Conservation (phyloP, 2,113 vertebrate species). For the Lamprologus ornatipinnis region DNA sequence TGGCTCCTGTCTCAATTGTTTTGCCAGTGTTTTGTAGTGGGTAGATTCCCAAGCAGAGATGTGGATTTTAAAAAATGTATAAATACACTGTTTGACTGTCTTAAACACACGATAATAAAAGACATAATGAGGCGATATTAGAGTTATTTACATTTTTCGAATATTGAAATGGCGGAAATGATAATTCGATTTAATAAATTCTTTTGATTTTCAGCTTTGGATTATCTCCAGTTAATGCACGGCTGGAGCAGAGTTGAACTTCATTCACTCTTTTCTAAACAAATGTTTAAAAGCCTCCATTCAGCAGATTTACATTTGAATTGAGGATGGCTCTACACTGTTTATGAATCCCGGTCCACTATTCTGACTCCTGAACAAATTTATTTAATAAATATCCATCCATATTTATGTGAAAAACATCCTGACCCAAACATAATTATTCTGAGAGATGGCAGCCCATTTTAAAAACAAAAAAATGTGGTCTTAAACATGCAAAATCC, state of each 20-base stretch:
- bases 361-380: neutral
- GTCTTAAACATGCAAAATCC: neutral
- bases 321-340: slow-evolving; percentile 5
- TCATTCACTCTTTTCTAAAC: slow-evolving; percentile 14
- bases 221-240: slow-evolving; percentile 21
- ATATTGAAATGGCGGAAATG: neutral
- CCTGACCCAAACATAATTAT: neutral
- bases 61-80: neutral
- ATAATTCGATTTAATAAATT: neutral
- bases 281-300: slow-evolving; percentile 32
- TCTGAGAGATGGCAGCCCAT: neutral
- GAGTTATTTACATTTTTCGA: neutral
- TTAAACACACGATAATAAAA: neutral
- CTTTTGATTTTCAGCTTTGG: slow-evolving; percentile 14
- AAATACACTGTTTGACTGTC: neutral
- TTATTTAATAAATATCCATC: slow-evolving; percentile 1
- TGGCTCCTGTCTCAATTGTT: slow-evolving; percentile 27
- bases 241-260: slow-evolving; percentile 28
- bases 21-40: neutral
- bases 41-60: neutral
- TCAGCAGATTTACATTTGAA: slow-evolving; percentile 53
- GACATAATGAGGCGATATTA: neutral
- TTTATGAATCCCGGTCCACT: slow-evolving; percentile 9
- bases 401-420: neutral
- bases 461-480: neutral